phyloP scores from a whole-genome alignment of 2,888 invertebrate species.

The Oscheius sp. region DNA sequence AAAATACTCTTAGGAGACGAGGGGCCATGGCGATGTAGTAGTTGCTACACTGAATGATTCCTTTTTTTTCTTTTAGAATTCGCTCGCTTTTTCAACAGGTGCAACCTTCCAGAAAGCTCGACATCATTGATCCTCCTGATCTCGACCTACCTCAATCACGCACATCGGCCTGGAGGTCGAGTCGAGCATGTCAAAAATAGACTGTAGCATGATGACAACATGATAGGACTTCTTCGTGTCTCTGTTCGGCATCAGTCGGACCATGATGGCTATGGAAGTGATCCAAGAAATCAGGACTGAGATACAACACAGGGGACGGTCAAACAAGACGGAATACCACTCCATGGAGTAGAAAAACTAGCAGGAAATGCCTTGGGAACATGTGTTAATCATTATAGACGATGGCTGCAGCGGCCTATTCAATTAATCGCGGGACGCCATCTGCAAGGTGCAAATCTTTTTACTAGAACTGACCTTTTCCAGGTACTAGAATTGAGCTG shows the following conservation, averaged over 20 bases:
- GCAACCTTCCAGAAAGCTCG: too few species aligned
- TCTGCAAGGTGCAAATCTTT: too few species aligned
- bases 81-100: too few species aligned
- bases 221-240: conserved; percentile 8
- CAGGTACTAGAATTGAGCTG: too few species aligned
- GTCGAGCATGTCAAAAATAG: conserved; percentile 3
- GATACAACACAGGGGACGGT: conserved; percentile 3
- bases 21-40: conserved; percentile 10
- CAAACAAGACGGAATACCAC: not conserved
- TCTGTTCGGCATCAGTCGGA: conserved; percentile 17
- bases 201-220: conserved; percentile 13
- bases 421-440: too few species aligned
- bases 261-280: not conserved
- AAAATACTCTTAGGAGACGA: conserved; percentile 2
- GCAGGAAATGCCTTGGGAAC: too few species aligned
- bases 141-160: too few species aligned
- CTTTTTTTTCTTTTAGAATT: not conserved
- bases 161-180: not conserved
- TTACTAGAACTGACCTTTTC: too few species aligned
- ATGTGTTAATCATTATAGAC: too few species aligned
- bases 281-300: not conserved
- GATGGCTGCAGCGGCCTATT: too few species aligned
- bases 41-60: conserved; percentile 3
- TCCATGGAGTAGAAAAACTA: too few species aligned
- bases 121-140: not conserved